Conservation (phyloP, 2,113 vertebrate genomes). For the Sander lucioperca region DNA sequence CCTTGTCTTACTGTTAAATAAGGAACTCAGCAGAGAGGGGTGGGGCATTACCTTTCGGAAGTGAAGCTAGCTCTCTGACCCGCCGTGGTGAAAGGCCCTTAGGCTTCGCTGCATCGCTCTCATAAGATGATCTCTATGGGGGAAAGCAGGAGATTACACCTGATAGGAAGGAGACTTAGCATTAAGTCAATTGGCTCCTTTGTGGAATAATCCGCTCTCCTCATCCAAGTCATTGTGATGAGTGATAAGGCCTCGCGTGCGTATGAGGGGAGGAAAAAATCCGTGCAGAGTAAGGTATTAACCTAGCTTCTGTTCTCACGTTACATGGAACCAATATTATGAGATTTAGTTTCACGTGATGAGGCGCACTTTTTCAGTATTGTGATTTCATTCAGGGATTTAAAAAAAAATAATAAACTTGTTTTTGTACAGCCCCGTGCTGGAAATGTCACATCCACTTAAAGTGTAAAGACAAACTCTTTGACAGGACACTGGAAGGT, state of each 20-base stretch:
- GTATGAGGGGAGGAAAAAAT: not conserved
- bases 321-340: conserved; percentile 31
- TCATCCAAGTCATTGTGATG: conserved; percentile 54
- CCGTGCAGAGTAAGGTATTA: not conserved
- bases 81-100: conserved; percentile 42
- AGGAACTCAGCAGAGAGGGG: conserved; percentile 15
- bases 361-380: not conserved
- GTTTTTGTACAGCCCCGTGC: not conserved
- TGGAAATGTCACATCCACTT: not conserved
- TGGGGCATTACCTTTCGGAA: conserved; percentile 59
- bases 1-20: conserved; percentile 50
- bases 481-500: conserved; percentile 5
- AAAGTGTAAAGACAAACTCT: not conserved
- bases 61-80: conserved; percentile 68
- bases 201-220: conserved; percentile 63
- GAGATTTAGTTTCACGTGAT: conserved; percentile 23
- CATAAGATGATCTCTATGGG: conserved; percentile 54
- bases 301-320: conserved; percentile 14
- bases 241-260: conserved; percentile 41
- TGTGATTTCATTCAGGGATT: not conserved
- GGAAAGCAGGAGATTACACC: conserved; percentile 64
- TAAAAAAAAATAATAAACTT: not conserved
- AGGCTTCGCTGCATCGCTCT: conserved; percentile 39
- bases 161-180: conserved; percentile 62
- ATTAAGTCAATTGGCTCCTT: conserved; percentile 56